phyloP scores from a whole-genome alignment of 2,888 invertebrate species.

The Cataglyphis albicans region DNA sequence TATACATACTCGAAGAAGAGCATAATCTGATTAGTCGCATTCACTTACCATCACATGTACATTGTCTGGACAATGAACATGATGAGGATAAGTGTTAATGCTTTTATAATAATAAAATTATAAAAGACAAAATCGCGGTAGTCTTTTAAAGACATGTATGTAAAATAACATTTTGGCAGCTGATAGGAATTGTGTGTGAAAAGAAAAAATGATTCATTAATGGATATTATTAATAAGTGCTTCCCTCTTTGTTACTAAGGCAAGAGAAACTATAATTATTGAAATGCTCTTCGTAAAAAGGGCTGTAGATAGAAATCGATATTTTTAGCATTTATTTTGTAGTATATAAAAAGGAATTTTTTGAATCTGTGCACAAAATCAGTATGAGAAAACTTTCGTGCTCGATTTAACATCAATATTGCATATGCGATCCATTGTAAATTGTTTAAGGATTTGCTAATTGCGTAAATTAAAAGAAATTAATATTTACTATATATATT shows the following conservation, averaged over 20 bases:
- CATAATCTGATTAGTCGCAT: conserved; percentile 33
- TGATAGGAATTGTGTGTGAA: conserved; percentile 41
- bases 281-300: conserved; percentile 39
- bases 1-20: conserved; percentile 51
- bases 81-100: conserved; percentile 46
- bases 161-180: conserved; percentile 25
- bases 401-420: conserved; percentile 57
- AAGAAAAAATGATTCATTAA: conserved; percentile 60
- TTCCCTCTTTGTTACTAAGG: conserved; percentile 76
- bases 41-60: conserved; percentile 23
- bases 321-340: conserved; percentile 48
- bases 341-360: neutral
- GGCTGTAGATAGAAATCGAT: conserved; percentile 28
- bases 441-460: conserved; percentile 61
- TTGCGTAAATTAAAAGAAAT: conserved; percentile 59
- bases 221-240: conserved; percentile 78
- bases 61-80: conserved; percentile 16
- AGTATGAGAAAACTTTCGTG: conserved; percentile 44
- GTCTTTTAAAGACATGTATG: conserved; percentile 44
- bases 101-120: conserved; percentile 60
- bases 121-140: conserved; percentile 35
- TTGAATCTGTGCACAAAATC: conserved; percentile 62
- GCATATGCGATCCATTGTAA: conserved; percentile 62
- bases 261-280: conserved; percentile 57
- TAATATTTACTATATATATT: conserved; percentile 64